Evolutionary conservation across 2,113 vertebrate genomes (phyloP).

Genomic region (Zingel zingel): DNA sequence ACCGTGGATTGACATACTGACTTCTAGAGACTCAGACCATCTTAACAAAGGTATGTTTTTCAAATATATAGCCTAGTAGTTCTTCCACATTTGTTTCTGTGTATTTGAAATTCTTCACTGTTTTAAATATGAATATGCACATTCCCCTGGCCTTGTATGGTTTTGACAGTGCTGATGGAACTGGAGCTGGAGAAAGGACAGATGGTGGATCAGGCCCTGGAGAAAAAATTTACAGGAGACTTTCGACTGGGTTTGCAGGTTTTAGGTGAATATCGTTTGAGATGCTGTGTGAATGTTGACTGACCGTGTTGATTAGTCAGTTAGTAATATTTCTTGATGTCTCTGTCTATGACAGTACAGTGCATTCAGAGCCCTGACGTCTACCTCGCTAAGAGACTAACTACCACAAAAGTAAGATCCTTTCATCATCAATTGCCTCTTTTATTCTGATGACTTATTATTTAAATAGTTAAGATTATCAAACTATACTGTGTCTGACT

Average conservation of each 20-base stretch:
- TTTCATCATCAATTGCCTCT: neutral
- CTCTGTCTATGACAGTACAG: conserved; percentile 60
- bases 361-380: conserved; percentile 67
- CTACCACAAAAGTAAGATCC: conserved; percentile 73
- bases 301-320: neutral
- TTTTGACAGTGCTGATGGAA: conserved; percentile 67
- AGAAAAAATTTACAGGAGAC: conserved; percentile 78
- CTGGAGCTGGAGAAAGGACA: conserved; percentile 70
- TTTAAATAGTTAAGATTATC: neutral
- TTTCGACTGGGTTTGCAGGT: conserved; percentile 70
- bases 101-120: neutral
- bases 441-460: neutral
- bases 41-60: conserved; percentile 67
- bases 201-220: conserved; percentile 57
- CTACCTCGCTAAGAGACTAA: conserved; percentile 78
- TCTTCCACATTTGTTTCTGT: neutral
- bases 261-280: conserved; percentile 62
- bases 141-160: neutral
- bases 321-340: neutral
- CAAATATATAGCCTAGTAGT: too few species aligned
- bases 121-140: neutral
- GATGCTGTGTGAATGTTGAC: neutral
- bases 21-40: conserved; percentile 72
- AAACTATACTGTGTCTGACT: neutral
- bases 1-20: conserved; percentile 78